These are phyloP conservation scores for Sphaeridia pumilis DNA, from an alignment of 2,888 invertebrate species.

Conservation along the genomic window DNA sequence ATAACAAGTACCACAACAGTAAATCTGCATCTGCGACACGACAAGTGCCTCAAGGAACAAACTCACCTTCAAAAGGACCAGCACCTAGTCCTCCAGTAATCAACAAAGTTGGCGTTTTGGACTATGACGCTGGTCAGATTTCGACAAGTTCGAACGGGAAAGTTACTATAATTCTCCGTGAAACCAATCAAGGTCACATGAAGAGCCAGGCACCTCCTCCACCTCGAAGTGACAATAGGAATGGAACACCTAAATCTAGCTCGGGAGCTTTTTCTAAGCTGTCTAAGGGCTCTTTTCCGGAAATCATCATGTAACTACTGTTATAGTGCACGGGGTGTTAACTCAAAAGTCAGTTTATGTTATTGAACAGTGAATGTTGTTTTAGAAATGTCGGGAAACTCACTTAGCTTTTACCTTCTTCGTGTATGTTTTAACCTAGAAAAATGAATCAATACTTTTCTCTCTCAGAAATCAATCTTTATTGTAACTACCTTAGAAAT, in stretches of 20 bases:
- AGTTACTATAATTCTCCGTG: constrained; percentile 24
- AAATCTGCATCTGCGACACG: no score
- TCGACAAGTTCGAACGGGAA: constrained; percentile 22
- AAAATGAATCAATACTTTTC: no score
- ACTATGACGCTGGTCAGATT: constrained; percentile 10
- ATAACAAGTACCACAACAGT: not conserved
- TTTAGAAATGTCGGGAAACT: no score
- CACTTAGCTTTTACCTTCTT: no score
- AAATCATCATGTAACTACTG: constrained; percentile 20
- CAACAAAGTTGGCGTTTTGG: not conserved
- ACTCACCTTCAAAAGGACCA: no score
- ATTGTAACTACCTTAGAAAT: no score
- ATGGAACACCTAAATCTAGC: constrained; percentile 9
- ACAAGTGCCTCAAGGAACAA: no score
- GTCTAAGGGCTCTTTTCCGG: constrained; percentile 11
- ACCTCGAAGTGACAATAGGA: constrained; percentile 18
- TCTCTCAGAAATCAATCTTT: no score
- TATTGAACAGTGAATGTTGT: no score
- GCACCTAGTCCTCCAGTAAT: constrained; percentile 1
- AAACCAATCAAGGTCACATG: constrained; percentile 3
- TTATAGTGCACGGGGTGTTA: no score
- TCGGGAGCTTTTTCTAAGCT: constrained; percentile 22
- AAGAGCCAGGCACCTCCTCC: not conserved
- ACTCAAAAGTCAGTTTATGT: no score
- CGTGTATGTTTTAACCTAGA: no score